Evolutionary conservation across 1,140 invertebrate genomes (phyloP).

Genomic region (Drosophila serrata): DNA sequence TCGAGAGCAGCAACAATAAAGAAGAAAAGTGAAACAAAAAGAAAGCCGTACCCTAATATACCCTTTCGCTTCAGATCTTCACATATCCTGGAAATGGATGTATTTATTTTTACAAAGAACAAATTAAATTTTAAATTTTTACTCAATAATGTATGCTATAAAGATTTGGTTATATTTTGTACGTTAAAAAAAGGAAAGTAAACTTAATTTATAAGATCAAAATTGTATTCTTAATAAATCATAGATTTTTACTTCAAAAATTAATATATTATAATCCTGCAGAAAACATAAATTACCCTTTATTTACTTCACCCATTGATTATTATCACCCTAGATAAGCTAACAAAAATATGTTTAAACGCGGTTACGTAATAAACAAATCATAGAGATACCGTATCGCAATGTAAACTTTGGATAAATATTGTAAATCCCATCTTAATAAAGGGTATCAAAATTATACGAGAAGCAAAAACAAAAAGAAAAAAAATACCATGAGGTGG

Average conservation of each 20-base stretch:
- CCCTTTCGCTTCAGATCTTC: neutral
- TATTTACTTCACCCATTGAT: too few relatives aligned
- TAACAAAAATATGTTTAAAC: neutral
- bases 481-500: neutral
- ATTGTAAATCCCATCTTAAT: neutral
- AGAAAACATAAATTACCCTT: too few relatives aligned
- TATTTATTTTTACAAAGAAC: neutral
- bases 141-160: constrained; percentile 5
- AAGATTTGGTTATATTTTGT: neutral
- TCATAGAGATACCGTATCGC: neutral
- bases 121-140: neutral
- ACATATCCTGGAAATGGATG: neutral
- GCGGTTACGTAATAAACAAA: neutral
- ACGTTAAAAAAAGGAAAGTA: too few relatives aligned
- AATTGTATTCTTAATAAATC: too few relatives aligned
- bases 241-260: too few relatives aligned
- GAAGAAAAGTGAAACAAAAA: neutral
- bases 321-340: neutral
- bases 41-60: constrained; percentile 2
- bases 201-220: too few relatives aligned
- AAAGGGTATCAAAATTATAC: constrained; percentile 14
- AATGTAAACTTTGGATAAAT: neutral
- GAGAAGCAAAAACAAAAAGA: constrained; percentile 53
- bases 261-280: too few relatives aligned
- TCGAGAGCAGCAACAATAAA: constrained; percentile 59